Evolutionary conservation across 2,888 invertebrate genomes (phyloP), one percentile per base, ranked within the genome.

Genomic region (Campaea margaritaria): DNA sequence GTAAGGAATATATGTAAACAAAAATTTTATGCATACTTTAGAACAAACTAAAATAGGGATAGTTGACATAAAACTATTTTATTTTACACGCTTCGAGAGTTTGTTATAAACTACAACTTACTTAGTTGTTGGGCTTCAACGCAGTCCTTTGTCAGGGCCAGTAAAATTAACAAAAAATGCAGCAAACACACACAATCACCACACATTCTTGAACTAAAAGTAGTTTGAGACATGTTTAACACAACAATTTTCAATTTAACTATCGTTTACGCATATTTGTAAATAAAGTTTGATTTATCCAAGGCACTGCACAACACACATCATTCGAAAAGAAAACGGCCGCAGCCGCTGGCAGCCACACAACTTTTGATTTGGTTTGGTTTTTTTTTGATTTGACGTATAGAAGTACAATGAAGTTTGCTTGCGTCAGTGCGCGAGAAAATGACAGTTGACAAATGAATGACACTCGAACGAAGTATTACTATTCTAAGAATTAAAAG

Each of bases 71-170:
- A n/a, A n/a, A n/a, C n/a, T n/a, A n/a, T 1, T 36, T 36, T n/a
- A 10, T 10, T 36, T 11, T 0, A 1, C 1, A 36, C 36, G n/a
- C 36, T 2, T 10, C 0, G 12, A 3, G 11, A 2, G 36, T 12
- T 12, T 12, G 1, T n/a, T 36, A 36, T 31, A 36, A 45, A 31
- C 41, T 41, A 16, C 38, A 38, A 87, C 91, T 90, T 84, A 91
- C 91, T 84, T 69, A 84, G 69, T 75, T 82, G 75, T 73, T 81
- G 83, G 66, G 89, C 85, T 76, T 77, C 79, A 59, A 79, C 83
- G 65, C 75, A 77, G 74, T 84, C 83, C 87, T 88, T 87, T 87
- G 88, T 88, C 80, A 85, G 76, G 65, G 80, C 78, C 77, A 86
- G 76, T 77, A 88, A 76, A 84, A 88, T 76, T 75, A 87, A 76